phyloP scores from a whole-genome alignment of 2,113 vertebrate genomes.

The Centropus bengalensis region DNA sequence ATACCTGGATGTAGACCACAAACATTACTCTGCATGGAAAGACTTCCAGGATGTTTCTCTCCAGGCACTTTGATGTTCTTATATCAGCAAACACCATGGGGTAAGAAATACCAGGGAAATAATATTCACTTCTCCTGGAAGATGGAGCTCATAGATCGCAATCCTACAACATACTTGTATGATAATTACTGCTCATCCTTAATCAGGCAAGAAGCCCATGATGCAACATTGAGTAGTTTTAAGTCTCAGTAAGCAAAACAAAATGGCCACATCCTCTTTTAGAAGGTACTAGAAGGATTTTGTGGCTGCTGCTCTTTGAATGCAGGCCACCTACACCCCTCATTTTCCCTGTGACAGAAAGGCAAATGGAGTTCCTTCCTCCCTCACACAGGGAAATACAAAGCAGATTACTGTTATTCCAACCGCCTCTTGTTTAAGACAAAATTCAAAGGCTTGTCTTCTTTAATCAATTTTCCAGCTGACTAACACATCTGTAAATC shows the following conservation, averaged over 20 bases:
- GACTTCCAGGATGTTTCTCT: neutral
- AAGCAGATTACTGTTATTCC: slow-evolving; percentile 64
- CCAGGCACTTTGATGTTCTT: neutral
- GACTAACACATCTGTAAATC: slow-evolving; percentile 62
- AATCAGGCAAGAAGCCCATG: neutral
- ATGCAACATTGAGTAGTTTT: neutral
- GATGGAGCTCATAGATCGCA: neutral
- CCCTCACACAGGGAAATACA: neutral
- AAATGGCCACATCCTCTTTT: neutral
- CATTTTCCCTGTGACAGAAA: slow-evolving; percentile 12
- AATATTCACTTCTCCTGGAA: neutral
- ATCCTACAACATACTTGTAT: neutral
- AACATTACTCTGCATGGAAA: fast-evolving
- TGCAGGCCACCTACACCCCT: neutral
- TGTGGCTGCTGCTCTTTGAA: neutral
- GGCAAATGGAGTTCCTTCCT: slow-evolving; percentile 14
- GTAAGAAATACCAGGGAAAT: neutral
- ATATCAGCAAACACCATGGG: fast-evolving
- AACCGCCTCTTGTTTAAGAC: slow-evolving; percentile 53
- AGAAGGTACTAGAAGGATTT: neutral
- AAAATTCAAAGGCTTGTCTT: slow-evolving; percentile 66
- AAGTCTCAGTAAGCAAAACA: neutral
- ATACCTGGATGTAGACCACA: neutral
- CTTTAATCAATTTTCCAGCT: slow-evolving; percentile 68
- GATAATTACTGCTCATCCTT: neutral